Percentiles rank a stretch among this genome's conserved stretches.
Evolutionary conservation across 2,113 vertebrate genomes (phyloP).

Genomic region (Sialia sialis): DNA sequence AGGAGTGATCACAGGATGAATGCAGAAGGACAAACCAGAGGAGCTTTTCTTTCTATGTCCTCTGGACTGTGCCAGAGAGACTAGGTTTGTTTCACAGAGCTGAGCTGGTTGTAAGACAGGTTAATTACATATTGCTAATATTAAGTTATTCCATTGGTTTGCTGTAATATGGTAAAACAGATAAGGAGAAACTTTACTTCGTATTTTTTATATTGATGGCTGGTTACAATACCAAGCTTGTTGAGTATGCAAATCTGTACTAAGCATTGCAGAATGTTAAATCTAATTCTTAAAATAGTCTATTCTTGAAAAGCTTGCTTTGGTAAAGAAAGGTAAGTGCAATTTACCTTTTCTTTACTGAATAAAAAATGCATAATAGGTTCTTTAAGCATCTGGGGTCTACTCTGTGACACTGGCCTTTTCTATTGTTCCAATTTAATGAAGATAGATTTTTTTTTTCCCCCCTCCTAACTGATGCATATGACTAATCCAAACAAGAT

Average conservation of each 20-base stretch:
- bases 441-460: not conserved
- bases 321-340: conserved; percentile 44
- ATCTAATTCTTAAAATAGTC: conserved; percentile 18
- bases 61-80: not conserved
- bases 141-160: not conserved
- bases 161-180: not conserved
- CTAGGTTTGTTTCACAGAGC: not conserved
- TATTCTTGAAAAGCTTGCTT: conserved; percentile 48
- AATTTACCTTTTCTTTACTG: conserved; percentile 36
- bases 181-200: not conserved
- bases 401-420: not conserved
- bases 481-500: not conserved
- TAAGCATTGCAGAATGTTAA: conserved; percentile 8
- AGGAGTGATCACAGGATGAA: not conserved
- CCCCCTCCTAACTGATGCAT: not conserved
- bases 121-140: not conserved
- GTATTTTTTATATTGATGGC: not conserved
- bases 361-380: not conserved
- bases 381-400: not conserved
- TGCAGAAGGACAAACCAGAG: not conserved
- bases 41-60: not conserved
- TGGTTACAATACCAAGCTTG: not conserved
- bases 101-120: not conserved
- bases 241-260: not conserved
- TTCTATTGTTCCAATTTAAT: not conserved